Evolutionary conservation across 2,797 vertebrate genomes (phyloP), one percentile per base, ranked within the genome.

Genomic region (Epinephelus malabaricus): DNA sequence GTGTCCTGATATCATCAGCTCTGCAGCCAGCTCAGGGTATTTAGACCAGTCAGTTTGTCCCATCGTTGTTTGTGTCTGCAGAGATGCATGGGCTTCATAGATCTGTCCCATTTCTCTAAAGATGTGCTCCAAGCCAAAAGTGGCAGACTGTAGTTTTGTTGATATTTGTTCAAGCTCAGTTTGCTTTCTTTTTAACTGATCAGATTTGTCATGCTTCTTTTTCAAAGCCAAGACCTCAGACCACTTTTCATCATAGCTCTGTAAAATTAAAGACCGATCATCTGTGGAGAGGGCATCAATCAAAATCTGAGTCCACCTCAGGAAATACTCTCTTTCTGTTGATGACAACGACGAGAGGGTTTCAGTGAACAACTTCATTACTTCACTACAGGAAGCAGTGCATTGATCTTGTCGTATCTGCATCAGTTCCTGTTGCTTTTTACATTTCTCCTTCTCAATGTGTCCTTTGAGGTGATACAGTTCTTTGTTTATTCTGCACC

Each of bases 251-350:
- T 93, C 77, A 68, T 94, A 92, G 0, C 13, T 3, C 5, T 71
- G 68, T 6, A 66, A 81, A 60, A 95, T 78, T 2, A 68, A 51
- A 0, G 86, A 81, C 0, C 95, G 67, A 4, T 40, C 4, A 2
- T 78, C 73, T 0, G 81, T 81, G 18, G 82, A 85, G 8, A 92
- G 19, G 0, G 87, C 79, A 0, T 95, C 85, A 50, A 94, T 80
- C 21, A 92, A 86, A 6, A 92, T 49, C 69, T 88, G 92, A 72
- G 92, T 81, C 96, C 96, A 96, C 12, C 94, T 94, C 6, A 96
- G 81, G 73, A 96, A 96, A 73, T 94, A 95, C 19, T 86, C 75
- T 81, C 83, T 95, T 14, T 78, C 78, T 0, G 73, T 73, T 23
- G 46, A 53, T 68, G 75, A 34, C 61, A 90, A 25, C 11, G 55